These are phyloP conservation scores for Hemithea aestivaria DNA, from an alignment of 2,888 invertebrate species.

Conservation along the genomic window DNA sequence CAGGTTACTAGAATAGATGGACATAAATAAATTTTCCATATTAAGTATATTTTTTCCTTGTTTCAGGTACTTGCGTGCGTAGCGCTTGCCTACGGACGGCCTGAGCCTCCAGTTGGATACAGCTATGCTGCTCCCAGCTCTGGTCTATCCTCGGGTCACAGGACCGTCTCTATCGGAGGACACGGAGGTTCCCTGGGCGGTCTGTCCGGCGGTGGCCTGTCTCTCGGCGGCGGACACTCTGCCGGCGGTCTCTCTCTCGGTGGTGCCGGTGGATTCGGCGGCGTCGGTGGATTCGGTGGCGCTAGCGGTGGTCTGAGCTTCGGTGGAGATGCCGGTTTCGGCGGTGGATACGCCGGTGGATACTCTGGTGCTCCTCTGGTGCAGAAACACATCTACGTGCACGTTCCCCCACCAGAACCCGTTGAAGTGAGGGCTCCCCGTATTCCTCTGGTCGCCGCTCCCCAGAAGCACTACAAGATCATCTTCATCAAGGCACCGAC, in stretches of 20 bases:
- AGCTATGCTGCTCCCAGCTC: slow-evolving; percentile 63
- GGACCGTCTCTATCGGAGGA: slow-evolving; percentile 45
- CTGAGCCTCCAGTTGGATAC: slow-evolving; percentile 74
- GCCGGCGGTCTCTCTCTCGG: slow-evolving; percentile 39
- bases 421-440: slow-evolving; percentile 83
- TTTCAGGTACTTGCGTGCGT: slow-evolving; percentile 71
- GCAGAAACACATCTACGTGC: slow-evolving; percentile 93
- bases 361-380: slow-evolving; percentile 81
- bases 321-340: slow-evolving; percentile 58
- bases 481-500: slow-evolving; percentile 96
- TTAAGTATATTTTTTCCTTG: slow-evolving; percentile 26
- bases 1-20: too few relatives aligned
- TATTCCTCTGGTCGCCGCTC: slow-evolving; percentile 82
- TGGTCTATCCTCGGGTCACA: slow-evolving; percentile 45
- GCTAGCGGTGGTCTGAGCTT: slow-evolving; percentile 45
- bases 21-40: not conserved
- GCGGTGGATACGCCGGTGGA: slow-evolving; percentile 66
- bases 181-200: slow-evolving; percentile 26
- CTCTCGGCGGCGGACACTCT: slow-evolving; percentile 49
- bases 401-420: slow-evolving; percentile 93
- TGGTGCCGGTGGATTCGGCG: slow-evolving; percentile 31
- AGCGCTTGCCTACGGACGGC: slow-evolving; percentile 69
- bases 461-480: slow-evolving; percentile 94
- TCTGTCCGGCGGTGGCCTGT: slow-evolving; percentile 43
- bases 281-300: slow-evolving; percentile 35